Percentiles rank a stretch among this genome's conserved stretches.
Conservation (phyloP, 2,888 invertebrate genomes). For the Agapetus fuscipes region DNA sequence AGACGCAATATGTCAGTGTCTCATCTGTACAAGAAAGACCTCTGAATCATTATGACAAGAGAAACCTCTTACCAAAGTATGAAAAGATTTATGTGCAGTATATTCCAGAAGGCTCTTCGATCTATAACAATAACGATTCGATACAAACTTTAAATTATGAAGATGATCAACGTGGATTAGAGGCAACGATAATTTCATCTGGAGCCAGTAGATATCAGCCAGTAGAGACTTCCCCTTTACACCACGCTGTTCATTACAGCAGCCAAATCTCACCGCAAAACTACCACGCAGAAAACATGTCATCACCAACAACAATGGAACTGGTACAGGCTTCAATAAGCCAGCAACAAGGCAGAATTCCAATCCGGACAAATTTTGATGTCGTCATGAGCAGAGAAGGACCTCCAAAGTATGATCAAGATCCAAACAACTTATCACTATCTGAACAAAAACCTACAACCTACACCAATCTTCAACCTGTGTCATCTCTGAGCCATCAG, state of each 20-base stretch:
- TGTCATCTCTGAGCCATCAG: conserved; percentile 39
- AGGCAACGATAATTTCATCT: conserved; percentile 10
- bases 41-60: conserved; percentile 23
- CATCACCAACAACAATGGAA: conserved; percentile 29
- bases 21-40: conserved; percentile 26
- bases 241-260: conserved; percentile 24
- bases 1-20: conserved; percentile 25
- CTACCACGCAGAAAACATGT: conserved; percentile 29
- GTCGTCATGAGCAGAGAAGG: conserved; percentile 33
- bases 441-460: conserved; percentile 30
- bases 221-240: conserved; percentile 23
- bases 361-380: conserved; percentile 28
- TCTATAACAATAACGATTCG: conserved; percentile 9
- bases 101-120: background rate
- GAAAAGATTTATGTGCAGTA: background rate
- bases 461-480: conserved; percentile 56
- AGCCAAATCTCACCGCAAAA: conserved; percentile 29
- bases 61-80: background rate
- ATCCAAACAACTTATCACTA: conserved; percentile 29
- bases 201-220: conserved; percentile 5
- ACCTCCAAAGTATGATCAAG: conserved; percentile 39
- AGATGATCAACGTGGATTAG: conserved; percentile 19
- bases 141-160: conserved; percentile 18
- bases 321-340: conserved; percentile 31
- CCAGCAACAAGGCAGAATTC: conserved; percentile 34